Evolutionary conservation across 2,797 vertebrate species (phyloP), one percentile per base, ranked within the genome.

Genomic region (Parotocinclus haroldoi): DNA sequence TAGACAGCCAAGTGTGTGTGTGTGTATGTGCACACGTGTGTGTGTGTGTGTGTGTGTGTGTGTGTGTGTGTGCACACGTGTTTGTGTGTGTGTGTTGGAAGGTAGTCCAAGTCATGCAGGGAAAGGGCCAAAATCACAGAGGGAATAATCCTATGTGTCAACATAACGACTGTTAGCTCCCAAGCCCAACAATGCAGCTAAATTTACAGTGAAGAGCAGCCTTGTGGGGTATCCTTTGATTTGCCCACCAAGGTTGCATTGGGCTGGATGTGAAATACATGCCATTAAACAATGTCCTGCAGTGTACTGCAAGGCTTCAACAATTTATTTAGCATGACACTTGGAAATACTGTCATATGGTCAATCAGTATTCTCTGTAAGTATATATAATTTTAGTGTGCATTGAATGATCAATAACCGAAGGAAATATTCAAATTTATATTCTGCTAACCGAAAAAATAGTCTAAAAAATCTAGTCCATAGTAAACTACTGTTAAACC

Each of bases 131-230:
- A 79, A 83, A 84, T 83, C 84, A 85, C 84, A 82, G 81, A 78
- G 82, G 79, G 85, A 87, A 83, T 88, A 87, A 90, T 89, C 87
- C 85, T 80, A 71, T 80, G 81, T 80, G 86, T 89, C 88, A 89
- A 89, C 86, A 85, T 82, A 77, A 84, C 77, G 61, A 83, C 78
- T 81, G 78, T 82, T 76, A 76, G 81, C 80, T 77, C 77, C 67
- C 79, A 79, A 71, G 80, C 72, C 66, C 36, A 68, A 71, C 76
- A 71, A 71, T 78, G 81, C 67, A 81, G 78, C 77, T 75, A 73
- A 81, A 81, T 82, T 85, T 86, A 87, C 84, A 84, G 83, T 82
- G 74, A 82, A 78, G 56, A 76, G 59, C 68, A 77, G 77, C 73
- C 69, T 73, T 68, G 77, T 79, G 66, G 71, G 82, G 77, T 76